Conservation (phyloP, 2,797 vertebrate genomes). For the Lagodon rhomboides region DNA sequence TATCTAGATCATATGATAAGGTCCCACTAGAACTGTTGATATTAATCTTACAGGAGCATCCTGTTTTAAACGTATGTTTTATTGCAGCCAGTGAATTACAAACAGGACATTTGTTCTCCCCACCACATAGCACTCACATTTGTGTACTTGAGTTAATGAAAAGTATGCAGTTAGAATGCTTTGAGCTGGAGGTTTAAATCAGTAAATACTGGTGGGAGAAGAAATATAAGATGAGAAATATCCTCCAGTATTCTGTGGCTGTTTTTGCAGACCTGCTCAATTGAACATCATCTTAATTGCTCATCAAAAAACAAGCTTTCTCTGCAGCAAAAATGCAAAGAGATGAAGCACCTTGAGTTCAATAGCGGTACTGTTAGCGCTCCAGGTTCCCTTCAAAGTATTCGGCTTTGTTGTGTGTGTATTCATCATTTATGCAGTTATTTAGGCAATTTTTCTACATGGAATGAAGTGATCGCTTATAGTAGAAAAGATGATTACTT, state of each 20-base stretch:
- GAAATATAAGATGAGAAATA: conserved; percentile 48
- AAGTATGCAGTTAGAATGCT: conserved; percentile 35
- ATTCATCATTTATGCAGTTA: conserved; percentile 24
- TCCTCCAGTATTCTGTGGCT: conserved; percentile 32
- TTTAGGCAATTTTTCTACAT: conserved; percentile 20
- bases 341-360: not conserved
- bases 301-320: conserved; percentile 28
- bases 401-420: not conserved
- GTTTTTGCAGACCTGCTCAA: conserved; percentile 44
- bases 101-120: conserved; percentile 11
- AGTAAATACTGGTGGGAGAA: conserved; percentile 50
- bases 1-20: conserved; percentile 28
- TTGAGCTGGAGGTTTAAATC: conserved; percentile 45
- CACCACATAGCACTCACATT: conserved; percentile 42
- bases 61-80: conserved; percentile 17
- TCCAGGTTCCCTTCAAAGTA: conserved; percentile 14
- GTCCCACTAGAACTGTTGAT: not conserved
- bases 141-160: conserved; percentile 48
- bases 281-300: conserved; percentile 18
- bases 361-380: conserved; percentile 18
- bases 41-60: not conserved
- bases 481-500: conserved; percentile 41
- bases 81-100: conserved; percentile 20
- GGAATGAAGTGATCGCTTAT: conserved; percentile 36
- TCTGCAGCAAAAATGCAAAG: not conserved